Evolutionary conservation across 2,113 vertebrate species (phyloP).

Genomic region (Cranoglanis bouderius): DNA sequence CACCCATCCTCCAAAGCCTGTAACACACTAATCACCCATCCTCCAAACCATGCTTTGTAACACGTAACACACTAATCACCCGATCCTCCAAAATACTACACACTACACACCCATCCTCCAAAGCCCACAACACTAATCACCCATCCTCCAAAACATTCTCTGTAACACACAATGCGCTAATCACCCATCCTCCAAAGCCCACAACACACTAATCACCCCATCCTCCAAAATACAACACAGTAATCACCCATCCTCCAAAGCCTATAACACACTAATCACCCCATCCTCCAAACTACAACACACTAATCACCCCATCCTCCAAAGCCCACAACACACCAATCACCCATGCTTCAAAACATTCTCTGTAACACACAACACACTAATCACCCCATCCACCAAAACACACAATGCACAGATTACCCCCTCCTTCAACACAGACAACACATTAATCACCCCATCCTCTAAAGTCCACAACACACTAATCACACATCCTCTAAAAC

Average conservation of each 20-base stretch:
- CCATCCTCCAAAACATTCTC: constrained; percentile 95
- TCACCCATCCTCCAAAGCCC: no score
- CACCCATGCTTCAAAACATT: constrained; percentile 84
- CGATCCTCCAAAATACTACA: no score
- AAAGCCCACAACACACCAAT: constrained; percentile 75
- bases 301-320: constrained; percentile 79
- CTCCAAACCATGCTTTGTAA: constrained; percentile 88
- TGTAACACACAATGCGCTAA: constrained; percentile 63
- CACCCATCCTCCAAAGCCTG: accelerated
- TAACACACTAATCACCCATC: no score
- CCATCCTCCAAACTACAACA: background rate
- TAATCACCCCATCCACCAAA: background rate
- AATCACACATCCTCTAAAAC: background rate
- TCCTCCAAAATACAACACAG: background rate
- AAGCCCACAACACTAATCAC: constrained; percentile 74
- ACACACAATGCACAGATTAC: constrained; percentile 62
- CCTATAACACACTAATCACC: background rate
- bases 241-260: background rate
- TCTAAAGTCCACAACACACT: background rate
- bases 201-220: background rate
- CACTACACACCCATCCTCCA: constrained; percentile 93
- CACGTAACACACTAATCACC: background rate
- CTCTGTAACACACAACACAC: background rate
- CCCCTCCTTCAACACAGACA: constrained; percentile 74
- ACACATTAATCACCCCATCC: background rate